Evolutionary conservation across 2,797 vertebrate species (phyloP), one percentile per base, ranked within the genome.

Genomic region (Rachycentron canadum): DNA sequence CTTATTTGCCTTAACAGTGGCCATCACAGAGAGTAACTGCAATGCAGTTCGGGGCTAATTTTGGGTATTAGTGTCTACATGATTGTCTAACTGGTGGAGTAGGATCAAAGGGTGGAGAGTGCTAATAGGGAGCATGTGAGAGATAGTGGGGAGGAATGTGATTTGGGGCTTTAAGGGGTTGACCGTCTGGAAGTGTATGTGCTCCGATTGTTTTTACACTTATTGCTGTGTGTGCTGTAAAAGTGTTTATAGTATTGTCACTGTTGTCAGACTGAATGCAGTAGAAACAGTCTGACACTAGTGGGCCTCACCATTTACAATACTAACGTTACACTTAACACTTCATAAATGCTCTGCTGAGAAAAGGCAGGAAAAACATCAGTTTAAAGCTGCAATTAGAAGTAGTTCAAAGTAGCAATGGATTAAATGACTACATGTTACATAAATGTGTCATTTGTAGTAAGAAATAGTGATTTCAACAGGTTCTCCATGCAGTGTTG

Each of bases 51-150:
- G 36, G n/a, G 60, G 74, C 57, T 86, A 17, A 75, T 83, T 82
- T 66, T 4, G 69, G 72, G 84, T 53, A 87, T 93, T 86, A 89
- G 79, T 78, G 83, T 91, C 85, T 50, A 76, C 61, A 67, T 19
- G 84, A 85, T 63, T 79, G 78, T 75, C 78, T 62, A 7, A 60
- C 28, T 73, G 41, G 57, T 32, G 76, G 76, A 74, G 67, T 17
- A 5, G 49, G 79, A 90, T 91, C 83, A 91, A 88, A 91, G 83
- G 57, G 38, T 10, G 60, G 17, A 21, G 32, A 59, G 74, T 65
- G 81, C 68, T 92, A 93, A 91, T 81, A 61, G 56, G 85, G 65
- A 88, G 77, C 89, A 87, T 88, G 86, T 90, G 92, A 89, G 73
- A 66, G 30, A 75, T 60, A 70, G 76, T 43, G 64, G 49, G 55